These are phyloP conservation scores for Lerema accius DNA, from an alignment of 1,140 invertebrate genomes.

Conservation along the genomic window DNA sequence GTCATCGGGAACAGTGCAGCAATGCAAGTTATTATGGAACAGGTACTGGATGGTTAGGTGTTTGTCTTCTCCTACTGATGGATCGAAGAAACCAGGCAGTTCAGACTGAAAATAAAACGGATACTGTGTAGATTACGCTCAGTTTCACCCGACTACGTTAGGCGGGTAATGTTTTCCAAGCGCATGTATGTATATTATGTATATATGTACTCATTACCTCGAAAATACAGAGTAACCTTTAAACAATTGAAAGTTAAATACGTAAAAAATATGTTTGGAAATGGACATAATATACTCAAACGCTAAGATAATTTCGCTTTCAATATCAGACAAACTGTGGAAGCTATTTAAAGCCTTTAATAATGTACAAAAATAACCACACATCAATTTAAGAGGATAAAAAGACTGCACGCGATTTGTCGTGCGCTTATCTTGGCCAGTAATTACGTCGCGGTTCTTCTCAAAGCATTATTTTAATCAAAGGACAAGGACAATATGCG, in stretches of 20 bases:
- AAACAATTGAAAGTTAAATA: no score
- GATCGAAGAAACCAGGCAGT: constrained; percentile 98
- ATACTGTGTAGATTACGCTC: no score
- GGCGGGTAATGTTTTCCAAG: no score
- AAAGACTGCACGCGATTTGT: neutral
- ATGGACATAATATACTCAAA: no score
- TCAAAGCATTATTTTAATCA: neutral
- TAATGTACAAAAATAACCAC: neutral
- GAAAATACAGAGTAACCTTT: no score
- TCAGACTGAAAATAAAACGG: constrained; percentile 90
- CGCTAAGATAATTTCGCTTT: no score
- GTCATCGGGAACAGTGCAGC: constrained; percentile 90
- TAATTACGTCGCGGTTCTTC: neutral
- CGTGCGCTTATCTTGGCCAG: neutral
- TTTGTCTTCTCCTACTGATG: constrained; percentile 96
- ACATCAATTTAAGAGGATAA: neutral
- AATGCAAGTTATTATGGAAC: constrained; percentile 90
- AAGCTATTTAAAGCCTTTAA: neutral
- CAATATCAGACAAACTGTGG: no score
- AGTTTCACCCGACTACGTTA: no score
- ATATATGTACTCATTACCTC: no score
- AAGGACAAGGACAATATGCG: neutral
- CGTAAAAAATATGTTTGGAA: no score
- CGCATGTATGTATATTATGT: no score
- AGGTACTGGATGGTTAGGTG: constrained; percentile 93